A percentile compares a stretch with the other conserved stretches of the same genome.
These are phyloP conservation scores for Circaetus cinerascens DNA, from an alignment of 2,113 vertebrate genomes.

Conservation along the genomic window DNA sequence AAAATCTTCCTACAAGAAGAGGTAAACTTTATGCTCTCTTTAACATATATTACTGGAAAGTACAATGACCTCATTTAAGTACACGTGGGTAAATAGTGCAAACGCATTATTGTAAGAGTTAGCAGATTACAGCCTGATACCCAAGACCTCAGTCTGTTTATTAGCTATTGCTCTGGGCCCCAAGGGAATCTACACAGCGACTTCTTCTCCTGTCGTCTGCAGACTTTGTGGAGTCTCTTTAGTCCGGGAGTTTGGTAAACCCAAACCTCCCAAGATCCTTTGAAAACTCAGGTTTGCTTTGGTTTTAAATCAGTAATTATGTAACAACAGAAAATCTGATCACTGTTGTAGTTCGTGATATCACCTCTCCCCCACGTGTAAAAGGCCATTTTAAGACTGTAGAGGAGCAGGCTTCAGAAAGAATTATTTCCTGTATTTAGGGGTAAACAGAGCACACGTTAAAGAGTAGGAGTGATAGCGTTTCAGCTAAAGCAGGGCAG, in stretches of 20 bases:
- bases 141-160: background rate
- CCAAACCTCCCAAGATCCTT: background rate
- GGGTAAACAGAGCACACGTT: background rate
- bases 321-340: background rate
- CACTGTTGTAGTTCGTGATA: rapidly evolving
- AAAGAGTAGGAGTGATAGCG: background rate
- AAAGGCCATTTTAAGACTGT: background rate
- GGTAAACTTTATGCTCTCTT: background rate
- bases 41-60: background rate
- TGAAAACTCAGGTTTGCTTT: background rate
- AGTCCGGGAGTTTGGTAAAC: background rate
- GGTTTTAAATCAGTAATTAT: background rate
- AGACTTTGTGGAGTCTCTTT: constrained; percentile 9
- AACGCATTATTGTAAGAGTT: background rate
- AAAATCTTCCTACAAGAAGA: background rate
- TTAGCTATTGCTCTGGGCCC: background rate
- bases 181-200: background rate
- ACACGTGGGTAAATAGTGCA: background rate
- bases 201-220: background rate
- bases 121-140: background rate
- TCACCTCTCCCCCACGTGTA: background rate
- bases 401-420: background rate
- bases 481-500: background rate
- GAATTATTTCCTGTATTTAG: background rate
- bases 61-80: background rate